Base-by-base conservation (phyloP, 2,888 invertebrate genomes). In the Polydrusus pterygomalis region DNA sequence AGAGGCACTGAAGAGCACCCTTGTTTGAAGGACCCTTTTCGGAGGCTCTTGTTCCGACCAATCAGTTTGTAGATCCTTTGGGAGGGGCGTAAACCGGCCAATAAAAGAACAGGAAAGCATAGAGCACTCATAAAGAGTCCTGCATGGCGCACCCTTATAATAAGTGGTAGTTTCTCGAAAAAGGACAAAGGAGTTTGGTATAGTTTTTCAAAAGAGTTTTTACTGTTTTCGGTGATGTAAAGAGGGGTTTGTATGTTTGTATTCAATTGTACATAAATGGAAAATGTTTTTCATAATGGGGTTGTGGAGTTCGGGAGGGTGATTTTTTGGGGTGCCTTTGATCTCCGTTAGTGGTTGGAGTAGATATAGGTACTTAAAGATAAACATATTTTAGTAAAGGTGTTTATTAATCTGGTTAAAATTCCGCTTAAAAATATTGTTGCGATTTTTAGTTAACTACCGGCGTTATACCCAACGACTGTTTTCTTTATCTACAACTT, bases 1-100 rank as follows among this genome's bases (percentile, higher is more conserved):
- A 87, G 86, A 84, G 85, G 82, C 85, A 86, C 86, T 87, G 86
- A 86, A 87, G 86, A 86, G 87, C 81, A 81, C 86, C 86, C 87
- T 87, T 84, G 84, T 87, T 83, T 87, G 84, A 85, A 86, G 86
- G 86, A 83, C 84, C 84, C 87, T 87, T 78, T 78, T 85, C 84
- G 85, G 83, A 82, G 82, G 84, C 84, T 84, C 84, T 83, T 85
- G 80, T 79, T 58, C 67, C 80, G 71, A 75, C 87, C 88, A 87
- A 88, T 87, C 68, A 80, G 68, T 75, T 51, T 20, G 20, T 25
- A 60, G 54, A 74, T 49, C 51, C 20, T 43, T 69, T 81, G 83
- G 87, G 87, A 82, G 87, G 87, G 83, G 84, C 81, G 75, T 80
- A 34, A 40, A 34, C 15, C 74, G 68, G 79, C 88, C 87, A 88